Evolutionary conservation across 2,797 vertebrate genomes (phyloP).

Genomic region (Crypturellus tataupa): DNA sequence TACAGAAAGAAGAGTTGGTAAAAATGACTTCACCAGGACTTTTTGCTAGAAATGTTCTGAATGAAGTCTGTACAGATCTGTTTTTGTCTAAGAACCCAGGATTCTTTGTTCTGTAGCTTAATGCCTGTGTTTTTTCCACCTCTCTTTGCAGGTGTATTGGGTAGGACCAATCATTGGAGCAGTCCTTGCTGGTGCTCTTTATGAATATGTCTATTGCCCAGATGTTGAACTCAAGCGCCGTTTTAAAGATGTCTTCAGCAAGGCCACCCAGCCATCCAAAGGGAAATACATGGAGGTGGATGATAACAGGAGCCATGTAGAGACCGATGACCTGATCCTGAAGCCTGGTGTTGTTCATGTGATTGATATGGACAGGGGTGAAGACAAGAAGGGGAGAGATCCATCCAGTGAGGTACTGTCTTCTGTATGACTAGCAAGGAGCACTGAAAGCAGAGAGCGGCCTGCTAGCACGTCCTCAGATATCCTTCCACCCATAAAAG

Average conservation of each 20-base stretch:
- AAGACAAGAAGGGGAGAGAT: conserved; percentile 89
- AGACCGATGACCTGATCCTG: conserved; percentile 85
- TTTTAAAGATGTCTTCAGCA: conserved; percentile 87
- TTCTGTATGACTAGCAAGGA: conserved; percentile 93
- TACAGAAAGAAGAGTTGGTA: neutral
- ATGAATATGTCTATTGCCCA: conserved; percentile 94
- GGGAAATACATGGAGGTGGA: conserved; percentile 92
- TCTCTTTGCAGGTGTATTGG: conserved; percentile 90
- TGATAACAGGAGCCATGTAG: conserved; percentile 80
- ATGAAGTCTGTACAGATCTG: neutral
- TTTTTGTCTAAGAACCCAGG: neutral
- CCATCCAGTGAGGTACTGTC: conserved; percentile 88
- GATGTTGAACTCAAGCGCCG: conserved; percentile 87
- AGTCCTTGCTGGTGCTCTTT: conserved; percentile 89
- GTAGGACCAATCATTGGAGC: conserved; percentile 92
- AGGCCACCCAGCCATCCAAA: conserved; percentile 83
- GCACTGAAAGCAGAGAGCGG: conserved; percentile 89
- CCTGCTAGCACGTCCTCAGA: conserved; percentile 79
- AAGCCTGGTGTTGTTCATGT: conserved; percentile 85
- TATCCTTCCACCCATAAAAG: conserved; percentile 82
- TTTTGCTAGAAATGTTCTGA: neutral
- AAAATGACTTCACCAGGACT: neutral
- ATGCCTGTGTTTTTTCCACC: neutral
- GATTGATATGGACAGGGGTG: conserved; percentile 84
- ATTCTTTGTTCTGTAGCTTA: neutral